A percentile compares a stretch with the other conserved stretches of the same genome.
Evolutionary conservation across 2,113 vertebrate genomes (phyloP).

Genomic region (Spea bombifrons): DNA sequence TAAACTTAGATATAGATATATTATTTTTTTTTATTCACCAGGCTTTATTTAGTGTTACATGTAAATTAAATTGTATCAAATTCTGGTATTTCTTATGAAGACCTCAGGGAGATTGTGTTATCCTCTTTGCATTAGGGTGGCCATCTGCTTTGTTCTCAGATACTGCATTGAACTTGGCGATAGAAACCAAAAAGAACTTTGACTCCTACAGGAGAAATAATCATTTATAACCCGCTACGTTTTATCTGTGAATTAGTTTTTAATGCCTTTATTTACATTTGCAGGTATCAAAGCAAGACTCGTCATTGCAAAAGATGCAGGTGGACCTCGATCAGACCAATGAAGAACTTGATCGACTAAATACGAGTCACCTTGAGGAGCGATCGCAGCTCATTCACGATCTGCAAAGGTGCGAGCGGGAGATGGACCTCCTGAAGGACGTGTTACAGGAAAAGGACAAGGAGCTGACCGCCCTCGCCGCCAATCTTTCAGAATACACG

Average conservation of each 20-base stretch:
- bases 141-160: too few species aligned
- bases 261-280: slow-evolving; percentile 49
- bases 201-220: too few species aligned
- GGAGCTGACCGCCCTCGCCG: slow-evolving; percentile 68
- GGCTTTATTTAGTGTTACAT: too few species aligned
- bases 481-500: slow-evolving; percentile 69
- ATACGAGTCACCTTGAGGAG: slow-evolving; percentile 78
- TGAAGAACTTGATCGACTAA: slow-evolving; percentile 84
- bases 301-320: slow-evolving; percentile 67
- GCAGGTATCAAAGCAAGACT: slow-evolving; percentile 76
- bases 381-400: slow-evolving; percentile 82
- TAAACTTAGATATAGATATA: too few species aligned
- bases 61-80: too few species aligned
- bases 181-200: too few species aligned
- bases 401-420: slow-evolving; percentile 82
- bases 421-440: slow-evolving; percentile 81
- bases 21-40: too few species aligned
- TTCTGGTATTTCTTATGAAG: too few species aligned
- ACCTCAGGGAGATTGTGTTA: too few species aligned
- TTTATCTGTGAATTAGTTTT: not conserved
- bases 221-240: too few species aligned
- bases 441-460: slow-evolving; percentile 74
- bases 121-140: too few species aligned
- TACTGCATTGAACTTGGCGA: too few species aligned
- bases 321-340: slow-evolving; percentile 81